These are phyloP conservation scores for Heliconius aoede DNA, from an alignment of 2,888 invertebrate genomes.

Conservation along the genomic window DNA sequence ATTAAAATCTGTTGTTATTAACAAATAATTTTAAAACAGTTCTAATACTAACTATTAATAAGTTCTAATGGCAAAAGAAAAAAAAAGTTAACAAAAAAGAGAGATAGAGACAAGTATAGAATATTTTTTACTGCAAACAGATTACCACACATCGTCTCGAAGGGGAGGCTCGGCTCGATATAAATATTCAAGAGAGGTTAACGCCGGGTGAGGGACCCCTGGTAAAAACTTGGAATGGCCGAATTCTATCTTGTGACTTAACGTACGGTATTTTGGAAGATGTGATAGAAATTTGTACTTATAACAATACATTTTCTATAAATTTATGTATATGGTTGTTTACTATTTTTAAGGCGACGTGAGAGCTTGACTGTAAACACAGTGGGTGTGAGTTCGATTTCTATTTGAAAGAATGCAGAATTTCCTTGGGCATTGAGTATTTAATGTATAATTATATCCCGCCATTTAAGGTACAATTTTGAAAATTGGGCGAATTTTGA, in stretches of 20 bases:
- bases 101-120: constrained; percentile 19
- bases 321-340: too few relatives aligned
- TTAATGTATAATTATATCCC: too few relatives aligned
- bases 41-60: constrained; percentile 1
- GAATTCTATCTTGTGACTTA: constrained; percentile 37
- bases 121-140: constrained; percentile 59
- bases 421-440: too few relatives aligned
- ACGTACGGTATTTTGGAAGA: background rate
- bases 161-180: constrained; percentile 52
- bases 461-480: too few relatives aligned
- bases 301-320: background rate
- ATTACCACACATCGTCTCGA: constrained; percentile 51
- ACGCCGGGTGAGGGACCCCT: constrained; percentile 59
- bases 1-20: background rate
- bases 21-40: background rate
- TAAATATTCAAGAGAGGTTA: constrained; percentile 73
- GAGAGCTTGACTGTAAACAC: background rate
- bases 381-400: background rate
- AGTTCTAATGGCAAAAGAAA: constrained; percentile 9
- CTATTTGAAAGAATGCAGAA: too few relatives aligned
- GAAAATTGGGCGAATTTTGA: too few relatives aligned
- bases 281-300: background rate
- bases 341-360: too few relatives aligned
- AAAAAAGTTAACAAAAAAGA: constrained; percentile 25
- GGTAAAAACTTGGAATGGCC: constrained; percentile 55